Evolutionary conservation across 35 echinoderm and acorn worm genomes (phyloP).

Genomic region (Heliocidaris tuberculata): DNA sequence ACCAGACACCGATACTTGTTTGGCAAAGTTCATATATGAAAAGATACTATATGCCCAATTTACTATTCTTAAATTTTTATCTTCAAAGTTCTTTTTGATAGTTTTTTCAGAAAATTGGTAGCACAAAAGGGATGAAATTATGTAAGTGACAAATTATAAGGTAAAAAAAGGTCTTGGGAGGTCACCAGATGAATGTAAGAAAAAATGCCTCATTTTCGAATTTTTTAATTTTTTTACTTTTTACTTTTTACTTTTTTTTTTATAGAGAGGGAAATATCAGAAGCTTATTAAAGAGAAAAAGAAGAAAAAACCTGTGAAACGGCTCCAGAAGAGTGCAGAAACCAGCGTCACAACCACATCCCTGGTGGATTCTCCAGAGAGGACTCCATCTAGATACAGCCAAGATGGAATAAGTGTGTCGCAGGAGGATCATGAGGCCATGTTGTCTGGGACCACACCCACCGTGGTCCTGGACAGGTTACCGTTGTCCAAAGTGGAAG

Average conservation of each 20-base stretch:
- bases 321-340: not conserved
- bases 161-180: not conserved
- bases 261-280: no score
- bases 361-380: not conserved
- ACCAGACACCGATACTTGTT: no score
- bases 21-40: no score
- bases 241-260: not conserved
- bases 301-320: not conserved
- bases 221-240: not conserved
- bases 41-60: no score
- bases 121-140: not conserved
- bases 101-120: no score
- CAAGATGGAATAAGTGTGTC: not conserved
- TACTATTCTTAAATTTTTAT: no score
- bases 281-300: not conserved
- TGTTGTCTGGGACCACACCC: not conserved
- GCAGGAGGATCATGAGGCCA: not conserved
- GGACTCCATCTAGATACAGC: not conserved
- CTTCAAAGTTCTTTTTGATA: no score
- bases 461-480: not conserved
- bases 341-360: not conserved
- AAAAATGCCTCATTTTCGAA: not conserved
- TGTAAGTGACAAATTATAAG: not conserved
- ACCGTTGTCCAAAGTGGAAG: not conserved
- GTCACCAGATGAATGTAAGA: not conserved